Percentiles rank a stretch among this genome's conserved stretches.
phyloP scores from a whole-genome alignment of 2,797 vertebrate species.

The Scolopax rusticola region DNA sequence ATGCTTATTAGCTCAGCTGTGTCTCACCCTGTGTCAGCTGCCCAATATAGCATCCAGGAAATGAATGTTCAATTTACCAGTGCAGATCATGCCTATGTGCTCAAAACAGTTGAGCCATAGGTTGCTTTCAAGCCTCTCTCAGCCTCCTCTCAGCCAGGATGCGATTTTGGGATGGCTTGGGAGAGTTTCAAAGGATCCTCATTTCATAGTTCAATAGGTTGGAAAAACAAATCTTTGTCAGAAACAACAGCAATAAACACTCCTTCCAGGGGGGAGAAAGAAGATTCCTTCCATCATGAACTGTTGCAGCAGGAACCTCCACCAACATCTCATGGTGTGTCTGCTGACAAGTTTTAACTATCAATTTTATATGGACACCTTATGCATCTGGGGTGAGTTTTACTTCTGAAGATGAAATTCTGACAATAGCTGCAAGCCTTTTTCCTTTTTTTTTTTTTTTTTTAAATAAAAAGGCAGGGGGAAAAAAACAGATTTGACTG shows the following conservation, averaged over 20 bases:
- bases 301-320: not conserved
- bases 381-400: not conserved
- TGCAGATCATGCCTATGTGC: not conserved
- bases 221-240: not conserved
- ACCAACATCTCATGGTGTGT: not conserved
- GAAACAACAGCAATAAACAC: not conserved
- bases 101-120: not conserved
- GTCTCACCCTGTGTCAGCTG: not conserved
- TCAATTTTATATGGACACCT: not conserved
- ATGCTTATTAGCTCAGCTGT: not conserved
- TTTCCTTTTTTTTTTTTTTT: not conserved
- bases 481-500: not conserved
- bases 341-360: not conserved
- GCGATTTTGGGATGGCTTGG: not conserved
- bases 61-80: not conserved
- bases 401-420: not conserved
- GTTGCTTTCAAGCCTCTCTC: not conserved
- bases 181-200: not conserved
- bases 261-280: not conserved
- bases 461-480: not conserved
- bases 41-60: not conserved
- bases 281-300: not conserved
- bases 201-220: not conserved
- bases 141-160: not conserved
- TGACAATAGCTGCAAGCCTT: not conserved